Evolutionary conservation across 1,140 invertebrate genomes (phyloP), one percentile per base, ranked within the genome.

Genomic region (Micrasema longulum): DNA sequence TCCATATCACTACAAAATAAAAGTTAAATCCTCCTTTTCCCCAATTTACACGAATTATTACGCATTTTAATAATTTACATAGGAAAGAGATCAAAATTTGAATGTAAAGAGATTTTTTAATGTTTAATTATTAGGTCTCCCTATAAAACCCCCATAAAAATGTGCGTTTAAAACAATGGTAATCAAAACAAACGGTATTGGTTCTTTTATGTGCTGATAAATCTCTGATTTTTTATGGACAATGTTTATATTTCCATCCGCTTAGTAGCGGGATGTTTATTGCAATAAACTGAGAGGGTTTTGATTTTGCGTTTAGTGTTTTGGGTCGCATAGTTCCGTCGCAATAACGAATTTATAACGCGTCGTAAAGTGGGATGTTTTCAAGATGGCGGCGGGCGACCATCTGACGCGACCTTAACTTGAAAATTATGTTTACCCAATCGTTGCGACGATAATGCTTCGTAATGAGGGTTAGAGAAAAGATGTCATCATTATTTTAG

Each of bases 191-290:
- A 53, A 60, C 7, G 14, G 16, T 41, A 60, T 60, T 22, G 55
- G 36, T 41, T 31, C 12, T 60, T 60, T 60, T 60, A 60, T 41
- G 55, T 16, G 55, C 55, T 60, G 16, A 60, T 60, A 60, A 60
- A 60, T 60, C 31, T 41, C 36, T 14, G 36, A 22, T 41, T 60
- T 60, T 60, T 60, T 22, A 20, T 16, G 14, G 38, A 41, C 36
- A 60, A 60, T 60, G 55, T 60, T 60, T 60, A 60, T 22, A 60
- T 60, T 60, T 60, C 55, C 55, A 60, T 60, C 18, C 55, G 55
- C 55, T 38, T 60, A 60, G 55, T 16, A 18, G 35, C 36, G 55
- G 36, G 55, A 9, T 41, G 18, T 41, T 41, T 43, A 41, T 60
- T 20, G 36, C 16, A 41, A 60, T 43, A 43, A 60, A 60, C 3